Evolutionary conservation across 2,113 vertebrate species (phyloP).

Genomic region (Varanus komodoensis): DNA sequence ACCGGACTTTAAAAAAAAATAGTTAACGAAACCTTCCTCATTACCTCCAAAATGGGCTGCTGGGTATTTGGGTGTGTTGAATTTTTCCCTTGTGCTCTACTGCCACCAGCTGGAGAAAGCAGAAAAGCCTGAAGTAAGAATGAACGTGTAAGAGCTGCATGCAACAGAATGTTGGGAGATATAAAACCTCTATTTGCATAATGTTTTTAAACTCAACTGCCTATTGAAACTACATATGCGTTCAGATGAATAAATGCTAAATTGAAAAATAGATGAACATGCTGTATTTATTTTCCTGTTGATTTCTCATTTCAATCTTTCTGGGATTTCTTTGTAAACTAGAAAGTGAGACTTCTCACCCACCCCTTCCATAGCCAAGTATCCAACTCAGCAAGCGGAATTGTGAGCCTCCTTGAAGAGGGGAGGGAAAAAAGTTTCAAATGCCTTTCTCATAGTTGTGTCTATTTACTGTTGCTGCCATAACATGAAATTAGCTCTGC

Average conservation of each 20-base stretch:
- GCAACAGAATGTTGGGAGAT: slow-evolving; percentile 4
- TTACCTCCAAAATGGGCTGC: slow-evolving; percentile 17
- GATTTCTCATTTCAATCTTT: slow-evolving; percentile 52
- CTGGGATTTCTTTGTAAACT: not conserved
- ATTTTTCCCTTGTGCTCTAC: slow-evolving; percentile 35
- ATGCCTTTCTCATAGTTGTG: not conserved
- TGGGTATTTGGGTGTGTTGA: rapidly evolving
- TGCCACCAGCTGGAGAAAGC: slow-evolving; percentile 46
- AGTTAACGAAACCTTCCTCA: not conserved
- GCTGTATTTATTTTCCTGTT: slow-evolving; percentile 14
- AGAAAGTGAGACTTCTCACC: not conserved
- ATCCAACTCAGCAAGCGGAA: not conserved
- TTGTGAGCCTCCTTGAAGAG: not conserved
- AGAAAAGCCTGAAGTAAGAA: slow-evolving; percentile 21
- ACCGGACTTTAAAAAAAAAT: not conserved
- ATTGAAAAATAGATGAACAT: slow-evolving; percentile 39
- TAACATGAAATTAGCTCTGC: not conserved
- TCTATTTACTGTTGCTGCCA: not conserved
- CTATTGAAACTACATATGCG: slow-evolving; percentile 48
- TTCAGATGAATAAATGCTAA: slow-evolving; percentile 41
- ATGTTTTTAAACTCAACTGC: slow-evolving; percentile 51
- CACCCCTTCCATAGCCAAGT: not conserved
- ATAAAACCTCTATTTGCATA: slow-evolving; percentile 29
- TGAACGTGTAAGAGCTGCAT: slow-evolving; percentile 1
- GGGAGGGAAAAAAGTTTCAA: not conserved